Percentiles rank a stretch among this genome's conserved stretches.
Evolutionary conservation across 2,888 invertebrate genomes (phyloP).

Genomic region (Sinotaia quadrata): DNA sequence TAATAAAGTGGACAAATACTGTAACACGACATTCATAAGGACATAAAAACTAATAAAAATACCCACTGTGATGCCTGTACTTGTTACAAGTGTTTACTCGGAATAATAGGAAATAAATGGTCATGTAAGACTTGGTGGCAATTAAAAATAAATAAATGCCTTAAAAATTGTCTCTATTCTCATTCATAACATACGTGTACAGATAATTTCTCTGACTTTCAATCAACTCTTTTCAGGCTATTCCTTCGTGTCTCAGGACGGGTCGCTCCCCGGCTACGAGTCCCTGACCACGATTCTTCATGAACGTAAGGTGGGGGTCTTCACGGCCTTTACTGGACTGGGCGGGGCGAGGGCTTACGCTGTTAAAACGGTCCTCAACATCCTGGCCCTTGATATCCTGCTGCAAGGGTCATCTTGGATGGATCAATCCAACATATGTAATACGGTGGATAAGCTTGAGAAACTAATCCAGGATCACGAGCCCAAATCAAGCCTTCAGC

Average conservation of each 20-base stretch:
- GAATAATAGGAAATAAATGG: too few species aligned
- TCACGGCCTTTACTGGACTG: conserved; percentile 32
- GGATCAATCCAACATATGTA: conserved; percentile 21
- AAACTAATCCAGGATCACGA: conserved; percentile 19
- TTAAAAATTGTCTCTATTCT: too few species aligned
- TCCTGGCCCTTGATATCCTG: conserved; percentile 35
- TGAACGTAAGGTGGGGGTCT: conserved; percentile 33
- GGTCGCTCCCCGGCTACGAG: conserved; percentile 44
- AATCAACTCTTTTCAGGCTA: conserved; percentile 34
- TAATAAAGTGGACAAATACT: too few species aligned
- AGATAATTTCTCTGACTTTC: too few species aligned
- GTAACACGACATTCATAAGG: too few species aligned
- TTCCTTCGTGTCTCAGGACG: conserved; percentile 40
- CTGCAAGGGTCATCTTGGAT: conserved; percentile 31
- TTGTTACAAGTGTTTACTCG: too few species aligned
- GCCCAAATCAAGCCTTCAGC: not conserved
- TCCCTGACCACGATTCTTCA: conserved; percentile 39
- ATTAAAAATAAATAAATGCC: too few species aligned
- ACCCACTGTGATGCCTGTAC: too few species aligned
- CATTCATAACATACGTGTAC: too few species aligned
- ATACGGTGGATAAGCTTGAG: conserved; percentile 28
- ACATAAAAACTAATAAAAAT: too few species aligned
- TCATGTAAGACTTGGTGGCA: too few species aligned
- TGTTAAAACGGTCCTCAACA: conserved; percentile 38
- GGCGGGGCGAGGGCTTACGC: conserved; percentile 32